Base-by-base conservation (phyloP, 2,113 vertebrate genomes). In the Vanacampus margaritifer region DNA sequence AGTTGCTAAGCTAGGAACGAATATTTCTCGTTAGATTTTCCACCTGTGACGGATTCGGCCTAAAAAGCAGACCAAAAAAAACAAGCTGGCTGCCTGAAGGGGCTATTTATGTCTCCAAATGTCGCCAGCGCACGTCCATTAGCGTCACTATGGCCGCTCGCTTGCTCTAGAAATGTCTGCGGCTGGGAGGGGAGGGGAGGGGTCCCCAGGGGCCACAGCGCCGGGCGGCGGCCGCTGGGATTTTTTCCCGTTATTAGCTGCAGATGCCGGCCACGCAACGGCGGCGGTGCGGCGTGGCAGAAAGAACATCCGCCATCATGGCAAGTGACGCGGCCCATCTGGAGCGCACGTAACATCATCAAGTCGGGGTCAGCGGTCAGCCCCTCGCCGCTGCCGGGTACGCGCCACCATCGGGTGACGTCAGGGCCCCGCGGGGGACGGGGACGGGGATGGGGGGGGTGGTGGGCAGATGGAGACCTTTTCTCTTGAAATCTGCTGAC, bases 341-440 rank as follows among this genome's bases (percentile, higher is more conserved):
- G 86, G 86, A 88, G 85, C 85, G 78, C 67, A 67, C 76, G 74
- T 87, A 87, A 88, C 83, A 79, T 43, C 79, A 88, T 88, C 85
- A 85, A 35, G 83, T 77, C 68, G 77, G 54, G 89, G 84, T 87
- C 84, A 86, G 41, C 72, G 80, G 77, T 65, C 84, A 66, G 43
- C 63, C 0, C 37, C 54, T 32, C 24, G 72, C 63, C 80, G 79
- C 81, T 69, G 61, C 28, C n/a, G 79, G 86, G 74, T 70, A 79
- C 37, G 62, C 76, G 70, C 82, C 78, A 48, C 79, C 80, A 62
- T 67, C 71, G 57, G 6, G 72, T 86, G 85, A 83, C 76, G 77
- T 87, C 85, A 82, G 2, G 9, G 43, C 43, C 7, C 60, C 39
- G 24, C 9, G 56, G 14, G 60, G 73, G 75, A 69, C 68, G 41